phyloP scores from a whole-genome alignment of 2,797 vertebrate genomes.

The Microcaecilia unicolor region DNA sequence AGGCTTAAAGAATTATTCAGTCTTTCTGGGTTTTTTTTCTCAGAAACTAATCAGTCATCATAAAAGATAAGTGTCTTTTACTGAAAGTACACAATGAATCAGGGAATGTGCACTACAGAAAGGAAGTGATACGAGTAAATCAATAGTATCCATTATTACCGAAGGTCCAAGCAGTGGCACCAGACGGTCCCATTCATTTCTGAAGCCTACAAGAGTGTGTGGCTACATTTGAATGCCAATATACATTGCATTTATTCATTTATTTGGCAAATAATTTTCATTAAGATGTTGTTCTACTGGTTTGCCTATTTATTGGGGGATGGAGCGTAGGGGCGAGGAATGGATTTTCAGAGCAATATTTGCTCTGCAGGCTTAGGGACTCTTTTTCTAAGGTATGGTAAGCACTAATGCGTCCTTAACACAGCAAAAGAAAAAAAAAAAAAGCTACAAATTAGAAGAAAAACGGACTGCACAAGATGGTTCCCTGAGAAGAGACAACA shows the following conservation, averaged over 20 bases:
- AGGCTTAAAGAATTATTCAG: neutral
- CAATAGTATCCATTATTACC: slow-evolving; percentile 2
- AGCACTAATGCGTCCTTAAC: too few species aligned
- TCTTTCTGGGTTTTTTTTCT: slow-evolving; percentile 2
- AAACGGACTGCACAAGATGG: too few species aligned
- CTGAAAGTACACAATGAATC: slow-evolving; percentile 11
- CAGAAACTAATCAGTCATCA: slow-evolving; percentile 9
- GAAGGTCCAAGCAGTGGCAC: neutral
- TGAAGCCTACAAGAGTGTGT: neutral
- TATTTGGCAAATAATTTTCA: neutral
- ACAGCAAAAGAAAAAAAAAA: too few species aligned
- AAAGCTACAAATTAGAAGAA: too few species aligned
- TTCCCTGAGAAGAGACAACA: too few species aligned
- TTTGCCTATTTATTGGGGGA: too few species aligned
- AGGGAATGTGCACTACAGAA: slow-evolving; percentile 5
- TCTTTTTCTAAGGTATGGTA: too few species aligned
- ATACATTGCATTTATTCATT: neutral
- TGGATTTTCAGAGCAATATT: too few species aligned
- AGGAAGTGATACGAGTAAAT: slow-evolving; percentile 6
- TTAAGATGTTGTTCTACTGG: neutral
- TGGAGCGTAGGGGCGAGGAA: too few species aligned
- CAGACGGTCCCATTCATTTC: neutral
- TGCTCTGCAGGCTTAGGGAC: too few species aligned
- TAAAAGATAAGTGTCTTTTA: slow-evolving; percentile 11
- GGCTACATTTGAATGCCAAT: neutral